Evolutionary conservation across 2,888 invertebrate genomes (phyloP), one percentile per base, ranked within the genome.

Genomic region (Lampropteryx suffumata): DNA sequence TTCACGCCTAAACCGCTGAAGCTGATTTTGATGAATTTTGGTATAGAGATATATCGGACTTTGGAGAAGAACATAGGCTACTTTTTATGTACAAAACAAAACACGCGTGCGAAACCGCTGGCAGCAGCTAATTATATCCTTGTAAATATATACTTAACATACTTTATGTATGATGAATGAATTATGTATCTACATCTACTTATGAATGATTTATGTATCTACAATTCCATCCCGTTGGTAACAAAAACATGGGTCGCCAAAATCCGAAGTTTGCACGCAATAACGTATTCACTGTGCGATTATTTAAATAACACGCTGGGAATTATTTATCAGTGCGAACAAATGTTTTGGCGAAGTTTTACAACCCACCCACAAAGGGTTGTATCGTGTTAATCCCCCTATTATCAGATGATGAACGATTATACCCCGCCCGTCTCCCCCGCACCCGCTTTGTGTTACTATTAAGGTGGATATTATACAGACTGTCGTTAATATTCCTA

Each of bases 291-390:
- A 65, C 71, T 64, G 53, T 66, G 59, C 53, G 73, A 71, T 73
- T 76, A 68, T 65, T 24, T 77, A 70, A 73, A 79, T 62, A 57
- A 12, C 62, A 58, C 61, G 35, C 11, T 51, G n/a, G 21, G 70
- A 76, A 80, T 80, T 76, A 80, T 78, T 81, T 78, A 79, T 79
- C 71, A 77, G 66, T 46, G 40, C 41, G 41, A 39, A 13, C 51
- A 82, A 84, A 85, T 83, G 82, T 85, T 86, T 83, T 80, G 82
- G 59, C 68, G 58, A 72, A 80, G 80, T 82, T 86, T 84, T 82
- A 74, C 72, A 71, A 78, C 70, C 78, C 78, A 48, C 50, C 45
- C 84, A 80, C 84, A 89, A 89, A 87, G 89, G 87, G 88, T 87
- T 88, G 78, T 65, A 68, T 73, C 73, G 79, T 71, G 79, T 76